Conservation (phyloP, 2,113 vertebrate genomes). For the Egretta garzetta region DNA sequence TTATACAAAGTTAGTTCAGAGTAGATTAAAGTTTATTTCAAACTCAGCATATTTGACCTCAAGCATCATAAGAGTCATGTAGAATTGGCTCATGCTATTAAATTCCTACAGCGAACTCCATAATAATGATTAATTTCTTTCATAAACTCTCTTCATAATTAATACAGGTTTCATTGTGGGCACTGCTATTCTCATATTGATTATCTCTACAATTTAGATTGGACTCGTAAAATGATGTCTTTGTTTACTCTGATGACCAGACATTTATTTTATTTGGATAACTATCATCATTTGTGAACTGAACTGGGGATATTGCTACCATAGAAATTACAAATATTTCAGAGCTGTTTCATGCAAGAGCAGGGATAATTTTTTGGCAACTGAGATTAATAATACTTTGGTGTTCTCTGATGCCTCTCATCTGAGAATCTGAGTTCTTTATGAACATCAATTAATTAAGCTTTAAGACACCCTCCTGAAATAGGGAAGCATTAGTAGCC, state of each 20-base stretch:
- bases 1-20: slow-evolving; percentile 63
- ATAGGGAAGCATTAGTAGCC: slow-evolving; percentile 31
- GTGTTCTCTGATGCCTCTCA: slow-evolving; percentile 43
- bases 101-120: slow-evolving; percentile 67
- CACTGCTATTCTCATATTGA: slow-evolving; percentile 73
- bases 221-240: slow-evolving; percentile 65
- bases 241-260: slow-evolving; percentile 71
- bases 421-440: slow-evolving; percentile 51
- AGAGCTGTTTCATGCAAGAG: slow-evolving; percentile 33
- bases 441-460: slow-evolving; percentile 69
- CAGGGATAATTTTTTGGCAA: slow-evolving; percentile 44
- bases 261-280: slow-evolving; percentile 68
- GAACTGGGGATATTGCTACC: slow-evolving; percentile 54
- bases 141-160: slow-evolving; percentile 75
- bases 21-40: slow-evolving; percentile 72
- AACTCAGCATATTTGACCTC: slow-evolving; percentile 69
- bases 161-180: slow-evolving; percentile 75
- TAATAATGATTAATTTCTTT: slow-evolving; percentile 75
- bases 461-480: slow-evolving; percentile 55
- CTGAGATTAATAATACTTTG: slow-evolving; percentile 66
- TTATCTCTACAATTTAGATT: slow-evolving; percentile 71
- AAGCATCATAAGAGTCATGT: slow-evolving; percentile 63
- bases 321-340: slow-evolving; percentile 58
- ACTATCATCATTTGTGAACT: slow-evolving; percentile 41
- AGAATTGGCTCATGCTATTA: slow-evolving; percentile 67